Evolutionary conservation across 2,113 vertebrate species (phyloP), one percentile per base, ranked within the genome.

Genomic region (Hydropotes inermis): DNA sequence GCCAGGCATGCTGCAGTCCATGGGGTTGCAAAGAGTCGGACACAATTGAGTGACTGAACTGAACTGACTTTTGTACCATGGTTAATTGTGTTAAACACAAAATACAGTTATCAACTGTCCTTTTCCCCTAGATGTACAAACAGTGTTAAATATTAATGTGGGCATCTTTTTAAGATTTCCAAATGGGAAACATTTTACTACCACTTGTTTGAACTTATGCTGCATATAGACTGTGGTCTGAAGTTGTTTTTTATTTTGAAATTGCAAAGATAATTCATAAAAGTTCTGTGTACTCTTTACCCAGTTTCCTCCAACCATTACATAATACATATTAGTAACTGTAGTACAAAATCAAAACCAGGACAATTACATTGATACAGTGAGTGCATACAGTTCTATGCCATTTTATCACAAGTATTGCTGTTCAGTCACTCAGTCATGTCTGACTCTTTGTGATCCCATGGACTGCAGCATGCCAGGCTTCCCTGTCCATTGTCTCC

Each of bases 141-240:
- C 30, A 33, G 67, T 1, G 61, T 5, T 93, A 12, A 13, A 57
- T 27, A 84, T 14, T 89, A 19, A 86, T 0, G 5, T 74, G 14
- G 92, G 28, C 12, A 45, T 81, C 36, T 16, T 87, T 94, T 94
- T 23, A 61, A 97, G 39, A 50, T 87, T 70, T 93, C 97, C 97
- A 70, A 67, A 96, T 33, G 58, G 94, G 97, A 98, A 98, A 96
- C 87, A 94, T 96, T 97, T 97, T 92, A 96, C 98, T 98, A 96
- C 94, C 97, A 94, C 97, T 98, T 57, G 76, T 90, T 87, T 98
- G 95, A 98, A 98, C 57, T 96, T 94, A 95, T 90, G 61, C 95
- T 97, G 95, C 97, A 93, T 95, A 93, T 97, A 98, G 86, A 92
- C 93, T 98, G 97, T 93, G 45, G 6, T 45, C n/a, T 76, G 4